Evolutionary conservation across 2,113 vertebrate genomes (phyloP).

Genomic region (Rhinopomastus cyanomelas): DNA sequence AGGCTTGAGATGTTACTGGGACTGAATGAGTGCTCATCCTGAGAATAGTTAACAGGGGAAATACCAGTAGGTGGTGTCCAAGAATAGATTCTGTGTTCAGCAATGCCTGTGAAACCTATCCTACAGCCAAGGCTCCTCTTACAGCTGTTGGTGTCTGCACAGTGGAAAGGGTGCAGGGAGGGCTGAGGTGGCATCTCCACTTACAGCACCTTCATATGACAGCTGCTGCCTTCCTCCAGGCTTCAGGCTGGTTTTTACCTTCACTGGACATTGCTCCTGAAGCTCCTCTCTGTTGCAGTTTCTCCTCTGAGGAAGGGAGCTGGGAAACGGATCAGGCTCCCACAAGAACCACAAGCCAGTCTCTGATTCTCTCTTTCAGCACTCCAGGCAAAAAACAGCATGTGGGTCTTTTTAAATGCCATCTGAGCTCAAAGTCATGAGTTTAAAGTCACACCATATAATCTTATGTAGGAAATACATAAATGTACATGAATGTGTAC

Average conservation of each 20-base stretch:
- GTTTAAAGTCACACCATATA: not conserved
- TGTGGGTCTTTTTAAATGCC: accelerated
- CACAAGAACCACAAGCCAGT: not conserved
- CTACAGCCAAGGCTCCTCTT: not conserved
- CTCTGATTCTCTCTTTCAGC: not conserved
- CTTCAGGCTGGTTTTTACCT: not conserved
- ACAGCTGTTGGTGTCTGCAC: not conserved
- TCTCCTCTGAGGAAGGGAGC: not conserved
- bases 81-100: conserved; percentile 22
- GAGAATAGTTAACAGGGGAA: not conserved
- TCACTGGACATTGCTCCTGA: not conserved
- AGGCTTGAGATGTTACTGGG: accelerated
- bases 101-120: not conserved
- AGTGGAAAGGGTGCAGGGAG: not conserved
- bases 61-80: conserved; percentile 55
- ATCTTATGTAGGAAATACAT: not conserved
- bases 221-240: not conserved
- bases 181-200: not conserved
- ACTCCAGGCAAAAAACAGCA: not conserved
- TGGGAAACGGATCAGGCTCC: not conserved
- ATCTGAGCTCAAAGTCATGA: not conserved
- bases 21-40: not conserved
- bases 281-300: not conserved
- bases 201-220: not conserved
- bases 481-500: no score